Evolutionary conservation across 2,113 vertebrate genomes (phyloP), one percentile per base, ranked within the genome.

Genomic region (Oplegnathus fasciatus): DNA sequence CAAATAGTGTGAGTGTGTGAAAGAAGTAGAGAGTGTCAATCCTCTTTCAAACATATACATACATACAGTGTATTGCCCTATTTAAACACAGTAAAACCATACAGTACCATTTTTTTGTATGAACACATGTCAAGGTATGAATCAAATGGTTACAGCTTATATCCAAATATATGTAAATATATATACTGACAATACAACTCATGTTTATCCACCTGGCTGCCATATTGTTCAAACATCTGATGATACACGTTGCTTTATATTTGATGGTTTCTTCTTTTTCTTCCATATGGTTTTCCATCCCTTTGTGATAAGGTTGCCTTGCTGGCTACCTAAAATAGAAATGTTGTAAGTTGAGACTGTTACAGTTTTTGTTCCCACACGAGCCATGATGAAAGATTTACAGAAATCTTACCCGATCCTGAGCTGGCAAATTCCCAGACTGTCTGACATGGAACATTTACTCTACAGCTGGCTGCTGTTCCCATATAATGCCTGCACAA

Each of bases 301-400:
- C 20, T 54, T 10, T 69, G 73, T 26, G 48, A 76, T 9, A 20
- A 11, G 11, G 24, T 78, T 15, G 17, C 9, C 30, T 40, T 32
- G 30, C 46, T 9, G 13, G n/a, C 28, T 34, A 8, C 57, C 34
- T 18, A 13, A 57, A 78, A 72, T 58, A 66, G 34, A 84, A 72
- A 68, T 52, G 30, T 30, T 60, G 58, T 52, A 28, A 76, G 32
- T n/a, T 40, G 26, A 26, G 20, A 37, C n/a, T 14, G 2, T 37
- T 73, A 44, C 2, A n/a, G 46, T 42, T 78, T 58, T 76, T 37
- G 50, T 72, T 77, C 60, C 72, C 55, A 55, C 34, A 17, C 55
- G 62, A 68, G 46, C 34, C 30, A 3, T 22, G 40, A 57, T 77
- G 50, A 77, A 70, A 60, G 52, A 65, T 68, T 68, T 52, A 52